A percentile compares a stretch with the other conserved stretches of the same genome.
phyloP scores from a whole-genome alignment of 2,113 vertebrate genomes.

The Terrapene triunguis region DNA sequence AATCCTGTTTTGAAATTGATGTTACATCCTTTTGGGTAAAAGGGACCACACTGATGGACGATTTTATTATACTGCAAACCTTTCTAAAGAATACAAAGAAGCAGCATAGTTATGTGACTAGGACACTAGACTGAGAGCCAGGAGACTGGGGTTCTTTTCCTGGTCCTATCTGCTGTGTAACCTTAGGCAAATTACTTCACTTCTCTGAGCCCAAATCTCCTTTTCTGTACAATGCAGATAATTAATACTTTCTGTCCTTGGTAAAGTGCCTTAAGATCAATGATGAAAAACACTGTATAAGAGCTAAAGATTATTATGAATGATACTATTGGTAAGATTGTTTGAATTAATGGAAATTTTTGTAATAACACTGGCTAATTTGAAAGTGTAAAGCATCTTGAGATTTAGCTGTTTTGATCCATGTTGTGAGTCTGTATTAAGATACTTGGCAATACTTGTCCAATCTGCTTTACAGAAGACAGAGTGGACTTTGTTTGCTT shows the following conservation, averaged over 20 bases:
- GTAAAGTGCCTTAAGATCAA: not conserved
- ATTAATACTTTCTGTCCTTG: not conserved
- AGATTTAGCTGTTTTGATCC: not conserved
- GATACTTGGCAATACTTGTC: not conserved
- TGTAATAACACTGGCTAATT: not conserved
- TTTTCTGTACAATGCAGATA: not conserved
- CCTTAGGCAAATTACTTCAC: not conserved
- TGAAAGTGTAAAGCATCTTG: not conserved
- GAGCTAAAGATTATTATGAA: not conserved
- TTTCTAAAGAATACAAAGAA: too few species aligned
- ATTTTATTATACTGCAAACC: too few species aligned
- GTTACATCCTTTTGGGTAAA: too few species aligned
- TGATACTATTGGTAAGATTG: not conserved
- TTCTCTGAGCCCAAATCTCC: not conserved
- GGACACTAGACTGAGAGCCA: not conserved
- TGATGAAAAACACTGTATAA: not conserved
- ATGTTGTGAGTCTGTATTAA: constrained; percentile 39
- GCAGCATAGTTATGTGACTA: not conserved
- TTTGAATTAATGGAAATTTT: not conserved
- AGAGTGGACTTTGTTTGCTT: constrained; percentile 59
- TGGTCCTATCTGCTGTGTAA: not conserved
- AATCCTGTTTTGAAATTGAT: not conserved
- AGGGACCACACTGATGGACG: too few species aligned
- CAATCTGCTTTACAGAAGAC: constrained; percentile 11
- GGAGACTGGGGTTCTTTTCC: not conserved